Evolutionary conservation across 2,888 invertebrate species (phyloP).

Genomic region (Meiosimyza platycephala): DNA sequence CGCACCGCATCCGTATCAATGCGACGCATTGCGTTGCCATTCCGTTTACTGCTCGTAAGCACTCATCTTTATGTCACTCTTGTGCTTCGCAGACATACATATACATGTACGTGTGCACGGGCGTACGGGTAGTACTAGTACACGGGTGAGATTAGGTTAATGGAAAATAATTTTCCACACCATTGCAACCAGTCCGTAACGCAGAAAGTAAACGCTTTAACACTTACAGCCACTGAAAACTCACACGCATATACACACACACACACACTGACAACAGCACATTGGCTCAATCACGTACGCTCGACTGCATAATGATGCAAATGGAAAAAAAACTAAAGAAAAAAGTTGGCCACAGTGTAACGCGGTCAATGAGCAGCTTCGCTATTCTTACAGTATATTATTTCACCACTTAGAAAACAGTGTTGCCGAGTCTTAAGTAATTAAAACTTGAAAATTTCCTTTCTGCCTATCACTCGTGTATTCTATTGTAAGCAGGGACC

Average conservation of each 20-base stretch:
- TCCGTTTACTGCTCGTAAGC: no score
- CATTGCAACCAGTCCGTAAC: conserved; percentile 37
- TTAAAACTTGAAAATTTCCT: no score
- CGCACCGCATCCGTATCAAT: no score
- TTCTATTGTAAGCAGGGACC: no score
- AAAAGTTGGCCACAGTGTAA: not conserved
- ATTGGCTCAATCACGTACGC: not conserved
- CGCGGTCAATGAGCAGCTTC: no score
- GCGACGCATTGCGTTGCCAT: no score
- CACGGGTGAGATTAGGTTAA: conserved; percentile 36
- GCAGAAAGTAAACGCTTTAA: conserved; percentile 15
- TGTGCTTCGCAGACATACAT: not conserved
- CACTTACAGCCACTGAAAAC: not conserved
- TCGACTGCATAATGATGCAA: not conserved
- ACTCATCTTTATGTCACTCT: no score
- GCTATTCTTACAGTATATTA: no score
- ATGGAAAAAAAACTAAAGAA: not conserved
- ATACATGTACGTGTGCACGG: not conserved
- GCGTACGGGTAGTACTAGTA: not conserved
- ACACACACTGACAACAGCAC: not conserved
- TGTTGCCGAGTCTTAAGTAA: no score
- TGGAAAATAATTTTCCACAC: conserved; percentile 47
- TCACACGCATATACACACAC: not conserved
- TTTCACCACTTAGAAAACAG: no score
- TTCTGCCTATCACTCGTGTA: no score